Evolutionary conservation across 2,888 invertebrate species (phyloP), one percentile per base, ranked within the genome.

Genomic region (Aphodius sticticus): DNA sequence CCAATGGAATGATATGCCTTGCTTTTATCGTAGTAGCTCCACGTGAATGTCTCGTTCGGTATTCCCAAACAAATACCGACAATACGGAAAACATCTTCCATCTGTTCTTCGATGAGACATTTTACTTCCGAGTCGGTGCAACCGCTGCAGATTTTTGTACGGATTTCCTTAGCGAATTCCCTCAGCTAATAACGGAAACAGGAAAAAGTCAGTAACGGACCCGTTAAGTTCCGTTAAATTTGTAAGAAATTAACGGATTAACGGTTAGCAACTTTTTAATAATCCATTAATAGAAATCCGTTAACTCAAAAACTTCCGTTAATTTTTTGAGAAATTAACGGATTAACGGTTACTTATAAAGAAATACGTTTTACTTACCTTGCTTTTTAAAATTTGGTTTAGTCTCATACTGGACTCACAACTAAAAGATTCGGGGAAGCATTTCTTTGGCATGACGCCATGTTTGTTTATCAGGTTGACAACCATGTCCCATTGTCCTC

Each of bases 401-500:
- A 97, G 93, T 81, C 94, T 93, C 81, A 91, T 85, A 84, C 95
- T 95, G 71, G 93, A 91, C 85, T 96, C 94, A 69, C 95, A 94
- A 88, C 94, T 95, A 89, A 92, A 95, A 0, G 95, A 92, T 86
- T 97, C 97, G 0, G 96, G 96, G 89, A 95, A 97, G 87, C 94
- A 95, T 86, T 94, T 93, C 91, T 97, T 97, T 78, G 97, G 97
- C 91, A 97, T 93, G 77, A 97, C 89, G 14, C 97, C 97, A 87
- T 97, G 93, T 86, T 96, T 96, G 88, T 95, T 95, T 79, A 97
- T 93, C 16, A 97, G 89, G 88, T 97, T 97, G 37, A 95, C 94
- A 80, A 97, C 90, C 97, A 97, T 97, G 87, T 97, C 96, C 97
- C 97, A 97, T 87, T 97, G 97, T 0, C 97, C 97, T 37, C 96